A percentile compares a stretch with the other conserved stretches of the same genome.
phyloP scores from a whole-genome alignment of 2,113 vertebrate species.

The Equus quagga region DNA sequence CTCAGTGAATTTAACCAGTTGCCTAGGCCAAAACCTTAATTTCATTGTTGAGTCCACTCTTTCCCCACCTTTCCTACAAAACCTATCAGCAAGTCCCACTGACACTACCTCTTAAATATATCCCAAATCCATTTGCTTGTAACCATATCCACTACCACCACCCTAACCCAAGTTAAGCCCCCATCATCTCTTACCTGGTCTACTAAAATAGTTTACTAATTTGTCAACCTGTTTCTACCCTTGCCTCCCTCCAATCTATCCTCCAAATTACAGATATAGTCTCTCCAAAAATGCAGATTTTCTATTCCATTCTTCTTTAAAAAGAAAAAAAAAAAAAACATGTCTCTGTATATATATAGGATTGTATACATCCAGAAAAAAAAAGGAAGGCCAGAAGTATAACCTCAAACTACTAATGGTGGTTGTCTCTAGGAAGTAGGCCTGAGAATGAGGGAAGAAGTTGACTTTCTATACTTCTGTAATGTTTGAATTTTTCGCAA shows the following conservation, averaged over 20 bases:
- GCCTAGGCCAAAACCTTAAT: slow-evolving; percentile 36
- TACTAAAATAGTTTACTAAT: slow-evolving; percentile 47
- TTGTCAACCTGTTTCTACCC: slow-evolving; percentile 8
- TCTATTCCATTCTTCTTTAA: slow-evolving; percentile 47
- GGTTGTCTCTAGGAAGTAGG: slow-evolving; percentile 23
- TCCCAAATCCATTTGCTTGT: background rate
- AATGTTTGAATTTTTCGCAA: slow-evolving; percentile 43
- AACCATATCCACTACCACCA: background rate
- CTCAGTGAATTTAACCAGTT: slow-evolving; percentile 37
- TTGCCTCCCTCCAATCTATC: background rate
- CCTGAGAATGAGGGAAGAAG: slow-evolving; percentile 41
- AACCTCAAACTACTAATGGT: slow-evolving; percentile 32
- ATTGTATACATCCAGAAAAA: background rate
- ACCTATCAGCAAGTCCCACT: background rate
- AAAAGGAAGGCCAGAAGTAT: background rate
- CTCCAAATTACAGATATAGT: slow-evolving; percentile 52
- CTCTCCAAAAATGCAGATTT: slow-evolving; percentile 36
- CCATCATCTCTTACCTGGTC: slow-evolving; percentile 13
- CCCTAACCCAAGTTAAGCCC: slow-evolving; percentile 3
- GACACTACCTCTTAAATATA: slow-evolving; percentile 47
- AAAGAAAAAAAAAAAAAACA: background rate
- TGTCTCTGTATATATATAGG: background rate
- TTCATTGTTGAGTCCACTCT: slow-evolving; percentile 12
- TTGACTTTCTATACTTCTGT: background rate
- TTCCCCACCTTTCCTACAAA: background rate